A percentile compares a stretch with the other conserved stretches of the same genome.
These are phyloP conservation scores for Oreonectes daqikongensis DNA, from an alignment of 2,797 vertebrate species.

Conservation along the genomic window DNA sequence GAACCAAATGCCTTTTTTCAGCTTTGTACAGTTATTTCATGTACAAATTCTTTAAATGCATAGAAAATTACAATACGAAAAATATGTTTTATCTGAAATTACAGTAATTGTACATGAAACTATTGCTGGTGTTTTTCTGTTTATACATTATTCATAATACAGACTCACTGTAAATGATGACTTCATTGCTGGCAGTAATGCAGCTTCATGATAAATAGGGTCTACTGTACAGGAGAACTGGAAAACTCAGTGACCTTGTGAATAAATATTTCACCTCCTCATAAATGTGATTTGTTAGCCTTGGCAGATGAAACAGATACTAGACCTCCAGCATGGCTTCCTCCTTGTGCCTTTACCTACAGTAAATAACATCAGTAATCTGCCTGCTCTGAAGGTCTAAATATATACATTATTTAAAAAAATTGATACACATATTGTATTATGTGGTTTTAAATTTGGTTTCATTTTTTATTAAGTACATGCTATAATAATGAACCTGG, in stretches of 20 bases:
- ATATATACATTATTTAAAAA: too few species aligned
- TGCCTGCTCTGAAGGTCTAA: too few species aligned
- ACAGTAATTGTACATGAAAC: background rate
- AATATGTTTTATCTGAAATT: too few species aligned
- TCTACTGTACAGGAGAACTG: slow-evolving; percentile 20
- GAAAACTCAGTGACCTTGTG: slow-evolving; percentile 44
- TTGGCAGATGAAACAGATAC: slow-evolving; percentile 50
- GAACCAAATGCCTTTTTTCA: slow-evolving; percentile 56
- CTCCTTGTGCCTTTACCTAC: slow-evolving; percentile 13
- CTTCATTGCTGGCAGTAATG: slow-evolving; percentile 46
- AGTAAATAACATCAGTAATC: slow-evolving; percentile 76
- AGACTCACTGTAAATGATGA: slow-evolving; percentile 4
- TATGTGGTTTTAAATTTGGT: too few species aligned
- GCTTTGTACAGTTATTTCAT: slow-evolving; percentile 54
- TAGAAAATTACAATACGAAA: too few species aligned
- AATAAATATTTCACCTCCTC: slow-evolving; percentile 33
- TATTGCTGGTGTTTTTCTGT: background rate
- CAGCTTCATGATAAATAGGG: slow-evolving; percentile 43
- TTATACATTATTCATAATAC: background rate
- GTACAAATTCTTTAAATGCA: background rate
- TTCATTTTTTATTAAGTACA: too few species aligned
- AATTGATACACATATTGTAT: too few species aligned
- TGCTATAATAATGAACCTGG: too few species aligned
- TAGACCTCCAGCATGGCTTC: slow-evolving; percentile 38
- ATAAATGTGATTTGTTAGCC: slow-evolving; percentile 44